Base-by-base conservation (phyloP, 1,140 invertebrate genomes). In the Phymastichus coffea region DNA sequence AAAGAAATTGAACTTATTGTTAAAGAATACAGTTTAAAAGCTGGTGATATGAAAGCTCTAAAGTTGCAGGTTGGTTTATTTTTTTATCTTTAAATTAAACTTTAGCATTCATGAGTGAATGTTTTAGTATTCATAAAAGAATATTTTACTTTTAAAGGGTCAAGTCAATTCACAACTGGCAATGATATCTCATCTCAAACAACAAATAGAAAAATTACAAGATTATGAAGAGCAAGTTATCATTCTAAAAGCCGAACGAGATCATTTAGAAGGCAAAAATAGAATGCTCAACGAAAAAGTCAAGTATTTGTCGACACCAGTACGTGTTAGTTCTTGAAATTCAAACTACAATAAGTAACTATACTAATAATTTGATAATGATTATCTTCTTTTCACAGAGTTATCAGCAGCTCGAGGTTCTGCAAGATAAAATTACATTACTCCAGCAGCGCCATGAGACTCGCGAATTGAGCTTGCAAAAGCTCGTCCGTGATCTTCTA, bases 1-100 rank as follows among this genome's bases (percentile, higher is more conserved):
- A 83, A 86, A 25, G 90, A 92, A 70, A 76, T 91, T 40, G 84
- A 83, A 1, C 59, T 71, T 12, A 54, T 82, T 26, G 56, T 81
- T 23, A 77, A 79, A 52, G 79, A 80, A n/a, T 80, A 80, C 44
- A 77, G 70, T 47, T 52, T 72, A 2, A 80, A 80, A 48, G 63
- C 77, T n/a, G 74, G 73, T 9, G 73, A 77, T 30, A 77, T 75
- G 7, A 77, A 78, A 63, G 72, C 74, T 47, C 67, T 77, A 57
- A 80, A 82, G 60, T 71, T 81, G 23, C 73, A 80, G 72, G 73
- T 77, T 19, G 19, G 25, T 59, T 43, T 28, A 30, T 63, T 56
- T n/a, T n/a, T n/a, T 47, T 35, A 19, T 23, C 41, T 22, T 63
- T 35, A 22, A 52, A 38, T 40, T n/a, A n/a, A n/a, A n/a, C n/a